phyloP scores from a whole-genome alignment of 2,888 invertebrate species.

The Brachypalpus laphriformis region DNA sequence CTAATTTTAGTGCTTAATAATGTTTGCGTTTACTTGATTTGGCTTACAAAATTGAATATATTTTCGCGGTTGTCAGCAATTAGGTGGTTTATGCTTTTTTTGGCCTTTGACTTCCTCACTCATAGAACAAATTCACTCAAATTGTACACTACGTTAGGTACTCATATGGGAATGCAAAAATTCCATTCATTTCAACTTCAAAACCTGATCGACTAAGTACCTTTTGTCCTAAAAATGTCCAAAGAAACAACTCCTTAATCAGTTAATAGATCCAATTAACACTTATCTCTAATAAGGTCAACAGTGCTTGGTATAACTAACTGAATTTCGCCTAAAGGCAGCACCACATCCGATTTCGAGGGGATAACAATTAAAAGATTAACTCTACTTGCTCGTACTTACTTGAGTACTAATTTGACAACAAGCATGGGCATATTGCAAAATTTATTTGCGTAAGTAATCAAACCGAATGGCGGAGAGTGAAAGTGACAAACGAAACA shows the following conservation, averaged over 20 bases:
- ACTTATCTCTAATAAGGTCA: constrained; percentile 22
- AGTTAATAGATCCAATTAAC: not conserved
- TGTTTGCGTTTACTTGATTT: too few relatives aligned
- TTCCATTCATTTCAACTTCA: too few relatives aligned
- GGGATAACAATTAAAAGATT: constrained; percentile 15
- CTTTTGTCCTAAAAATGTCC: not conserved
- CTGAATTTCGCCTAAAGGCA: not conserved
- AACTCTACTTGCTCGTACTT: not conserved
- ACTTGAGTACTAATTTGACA: not conserved
- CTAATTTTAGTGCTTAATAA: too few relatives aligned
- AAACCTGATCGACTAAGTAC: too few relatives aligned
- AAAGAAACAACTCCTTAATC: not conserved
- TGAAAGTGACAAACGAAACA: not conserved
- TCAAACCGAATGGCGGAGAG: not conserved
- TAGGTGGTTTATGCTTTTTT: too few relatives aligned
- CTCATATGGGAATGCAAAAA: too few relatives aligned
- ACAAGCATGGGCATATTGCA: not conserved
- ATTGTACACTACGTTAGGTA: too few relatives aligned
- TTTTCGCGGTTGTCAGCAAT: too few relatives aligned
- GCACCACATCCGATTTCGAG: not conserved
- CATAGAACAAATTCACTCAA: too few relatives aligned
- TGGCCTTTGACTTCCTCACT: too few relatives aligned
- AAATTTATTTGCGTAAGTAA: not conserved
- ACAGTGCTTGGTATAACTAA: not conserved
- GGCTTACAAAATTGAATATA: too few relatives aligned